Evolutionary conservation across 2,113 vertebrate species (phyloP), one percentile per base, ranked within the genome.

Genomic region (Anguilla japonica): DNA sequence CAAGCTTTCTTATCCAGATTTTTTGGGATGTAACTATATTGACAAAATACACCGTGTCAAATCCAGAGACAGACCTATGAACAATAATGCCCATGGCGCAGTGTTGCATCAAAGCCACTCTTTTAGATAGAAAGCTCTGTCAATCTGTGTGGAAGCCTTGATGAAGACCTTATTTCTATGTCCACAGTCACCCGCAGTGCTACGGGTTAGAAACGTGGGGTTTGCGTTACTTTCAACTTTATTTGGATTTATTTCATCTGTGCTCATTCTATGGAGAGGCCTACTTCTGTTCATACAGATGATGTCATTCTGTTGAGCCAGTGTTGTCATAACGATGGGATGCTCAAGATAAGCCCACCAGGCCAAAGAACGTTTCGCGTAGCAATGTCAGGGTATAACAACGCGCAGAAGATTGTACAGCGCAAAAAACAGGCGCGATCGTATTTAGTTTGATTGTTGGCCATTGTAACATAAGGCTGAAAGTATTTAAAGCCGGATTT

Each of bases 391-490:
- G 85, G 87, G 88, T 83, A 89, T 87, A 89, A 90, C 89, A 92
- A 91, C 86, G 87, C 87, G 84, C 86, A 83, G 83, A 79, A 81
- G 39, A 29, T 79, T 88, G 87, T 82, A 88, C 84, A 14, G 4
- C 40, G 13, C 71, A 78, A 29, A 43, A 34, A 46, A 67, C 41
- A 84, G 83, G 88, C 85, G 75, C 56, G 85, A 87, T 83, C 87
- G 90, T 93, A 91, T 94, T 94, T 93, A 91, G 88, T 89, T 94
- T 93, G 92, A 94, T 91, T 90, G 84, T 90, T 89, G 46, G 90
- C 93, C 93, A 93, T 90, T 85, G 87, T 87, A 89, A 84, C 89
- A 90, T 91, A 90, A 90, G 89, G 87, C 88, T 41, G 79, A 92
- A 92, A 93, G 91, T 92, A 93, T 93, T 92, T 91, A 88, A 92